Evolutionary conservation across 2,113 vertebrate genomes (phyloP).

Genomic region (Mormyrus lacerda): DNA sequence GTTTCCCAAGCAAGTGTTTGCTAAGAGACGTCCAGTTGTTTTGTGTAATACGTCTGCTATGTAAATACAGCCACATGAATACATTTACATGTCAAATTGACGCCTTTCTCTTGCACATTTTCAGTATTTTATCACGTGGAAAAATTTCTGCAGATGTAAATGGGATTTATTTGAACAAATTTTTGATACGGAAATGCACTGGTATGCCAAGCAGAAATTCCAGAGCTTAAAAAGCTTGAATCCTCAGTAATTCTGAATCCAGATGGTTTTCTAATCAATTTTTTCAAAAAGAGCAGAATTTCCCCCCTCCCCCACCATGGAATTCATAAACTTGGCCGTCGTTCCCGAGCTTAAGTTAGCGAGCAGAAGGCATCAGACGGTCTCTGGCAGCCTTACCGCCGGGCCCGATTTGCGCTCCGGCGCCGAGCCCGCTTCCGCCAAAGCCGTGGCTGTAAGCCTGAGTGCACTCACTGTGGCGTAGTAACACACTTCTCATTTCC

Average conservation of each 20-base stretch:
- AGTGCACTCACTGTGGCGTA: neutral
- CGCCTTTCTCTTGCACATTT: neutral
- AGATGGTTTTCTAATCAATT: slow-evolving; percentile 37
- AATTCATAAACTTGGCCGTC: slow-evolving; percentile 35
- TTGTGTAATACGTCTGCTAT: neutral
- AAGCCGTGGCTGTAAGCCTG: neutral
- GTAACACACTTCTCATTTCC: neutral
- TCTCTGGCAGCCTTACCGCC: slow-evolving; percentile 32
- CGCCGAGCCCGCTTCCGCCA: neutral
- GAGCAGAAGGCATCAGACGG: slow-evolving; percentile 35
- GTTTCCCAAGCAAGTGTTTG: neutral
- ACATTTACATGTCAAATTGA: neutral
- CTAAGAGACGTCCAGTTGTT: neutral
- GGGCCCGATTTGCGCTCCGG: slow-evolving; percentile 25
- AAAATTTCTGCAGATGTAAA: neutral
- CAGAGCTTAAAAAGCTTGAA: slow-evolving; percentile 26
- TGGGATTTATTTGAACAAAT: slow-evolving; percentile 29
- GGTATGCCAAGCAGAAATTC: slow-evolving; percentile 2
- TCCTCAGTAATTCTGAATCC: slow-evolving; percentile 29
- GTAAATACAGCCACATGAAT: neutral
- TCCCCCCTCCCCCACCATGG: slow-evolving; percentile 29
- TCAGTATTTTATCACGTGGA: slow-evolving; percentile 9
- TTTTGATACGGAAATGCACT: neutral
- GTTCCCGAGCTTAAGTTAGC: slow-evolving; percentile 39
- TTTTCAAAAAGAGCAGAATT: slow-evolving; percentile 29